phyloP scores from a whole-genome alignment of 1,140 invertebrate species.

The Ceratina australensis region DNA sequence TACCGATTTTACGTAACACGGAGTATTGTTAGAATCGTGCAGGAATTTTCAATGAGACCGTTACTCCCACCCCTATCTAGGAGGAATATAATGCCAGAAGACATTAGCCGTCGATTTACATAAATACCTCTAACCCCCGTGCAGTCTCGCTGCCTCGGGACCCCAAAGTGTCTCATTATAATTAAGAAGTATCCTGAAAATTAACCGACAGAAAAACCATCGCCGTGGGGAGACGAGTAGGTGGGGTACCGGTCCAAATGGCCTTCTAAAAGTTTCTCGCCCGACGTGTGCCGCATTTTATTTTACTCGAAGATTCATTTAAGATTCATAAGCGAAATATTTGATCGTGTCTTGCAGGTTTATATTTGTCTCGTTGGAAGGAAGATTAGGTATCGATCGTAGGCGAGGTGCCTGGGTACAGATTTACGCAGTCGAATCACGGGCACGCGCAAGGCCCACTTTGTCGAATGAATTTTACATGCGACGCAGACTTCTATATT shows the following conservation, averaged over 20 bases:
- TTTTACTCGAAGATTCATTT: not conserved
- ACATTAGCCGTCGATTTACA: conserved; percentile 78
- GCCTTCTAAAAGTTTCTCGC: conserved; percentile 52
- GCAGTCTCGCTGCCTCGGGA: conserved; percentile 38
- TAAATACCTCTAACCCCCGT: conserved; percentile 67
- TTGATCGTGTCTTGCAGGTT: too few relatives aligned
- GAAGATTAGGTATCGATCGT: not conserved
- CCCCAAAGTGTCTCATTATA: conserved; percentile 77
- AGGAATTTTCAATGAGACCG: too few relatives aligned
- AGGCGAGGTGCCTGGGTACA: conserved; percentile 10
- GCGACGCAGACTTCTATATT: too few relatives aligned
- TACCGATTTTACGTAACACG: too few relatives aligned
- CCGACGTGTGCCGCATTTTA: conserved; percentile 1
- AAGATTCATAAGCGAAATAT: too few relatives aligned
- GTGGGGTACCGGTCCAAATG: conserved; percentile 60
- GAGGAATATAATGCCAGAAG: conserved; percentile 77
- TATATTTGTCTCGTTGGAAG: too few relatives aligned
- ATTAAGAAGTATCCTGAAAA: conserved; percentile 78
- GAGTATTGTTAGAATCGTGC: too few relatives aligned
- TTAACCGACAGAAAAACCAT: conserved; percentile 73
- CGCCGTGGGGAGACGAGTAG: conserved; percentile 50
- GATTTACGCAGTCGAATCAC: conserved; percentile 42
- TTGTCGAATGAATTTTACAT: conserved; percentile 54
- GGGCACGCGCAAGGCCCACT: conserved; percentile 51
- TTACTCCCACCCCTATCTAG: not conserved